Evolutionary conservation across 2,888 invertebrate genomes (phyloP).

Genomic region (Drosophila helvetica): DNA sequence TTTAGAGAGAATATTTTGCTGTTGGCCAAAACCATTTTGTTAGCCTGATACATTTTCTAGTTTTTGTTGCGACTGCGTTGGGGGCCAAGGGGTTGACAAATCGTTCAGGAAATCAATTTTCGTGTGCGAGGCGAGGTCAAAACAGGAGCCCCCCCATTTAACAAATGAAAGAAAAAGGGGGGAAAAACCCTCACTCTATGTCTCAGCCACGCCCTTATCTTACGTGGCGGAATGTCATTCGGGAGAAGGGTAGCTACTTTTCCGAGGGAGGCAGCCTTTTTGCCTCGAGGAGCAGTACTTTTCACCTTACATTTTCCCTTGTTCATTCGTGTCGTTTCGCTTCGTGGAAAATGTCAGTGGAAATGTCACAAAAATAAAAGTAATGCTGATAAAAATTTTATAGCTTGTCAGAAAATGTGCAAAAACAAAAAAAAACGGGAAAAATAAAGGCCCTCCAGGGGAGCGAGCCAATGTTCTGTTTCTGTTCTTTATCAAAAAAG

Average conservation of each 20-base stretch:
- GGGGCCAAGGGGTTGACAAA: conserved; percentile 66
- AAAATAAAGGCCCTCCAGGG: conserved; percentile 50
- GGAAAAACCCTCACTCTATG: conserved; percentile 45
- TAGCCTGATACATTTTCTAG: conserved; percentile 62
- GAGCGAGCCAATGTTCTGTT: conserved; percentile 18
- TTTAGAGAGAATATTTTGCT: conserved; percentile 32
- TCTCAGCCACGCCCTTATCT: conserved; percentile 53
- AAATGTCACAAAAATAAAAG: conserved; percentile 79
- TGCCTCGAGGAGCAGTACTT: conserved; percentile 48
- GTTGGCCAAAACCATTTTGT: conserved; percentile 63
- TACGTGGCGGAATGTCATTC: conserved; percentile 13
- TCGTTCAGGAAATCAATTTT: conserved; percentile 77
- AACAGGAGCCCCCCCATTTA: conserved; percentile 54
- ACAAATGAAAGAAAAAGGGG: conserved; percentile 66
- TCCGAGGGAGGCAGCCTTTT: conserved; percentile 28
- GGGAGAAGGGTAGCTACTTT: conserved; percentile 10
- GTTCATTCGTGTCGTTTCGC: background rate
- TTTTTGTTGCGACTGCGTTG: conserved; percentile 10
- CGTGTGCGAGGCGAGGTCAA: conserved; percentile 57
- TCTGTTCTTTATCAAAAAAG: conserved; percentile 63
- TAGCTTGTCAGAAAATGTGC: conserved; percentile 69
- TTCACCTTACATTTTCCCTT: conserved; percentile 29
- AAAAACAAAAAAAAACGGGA: conserved; percentile 48
- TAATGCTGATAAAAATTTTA: conserved; percentile 79
- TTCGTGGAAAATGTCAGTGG: conserved; percentile 71